phyloP scores from a whole-genome alignment of 2,797 vertebrate genomes.

The Poeciliopsis gracilis region DNA sequence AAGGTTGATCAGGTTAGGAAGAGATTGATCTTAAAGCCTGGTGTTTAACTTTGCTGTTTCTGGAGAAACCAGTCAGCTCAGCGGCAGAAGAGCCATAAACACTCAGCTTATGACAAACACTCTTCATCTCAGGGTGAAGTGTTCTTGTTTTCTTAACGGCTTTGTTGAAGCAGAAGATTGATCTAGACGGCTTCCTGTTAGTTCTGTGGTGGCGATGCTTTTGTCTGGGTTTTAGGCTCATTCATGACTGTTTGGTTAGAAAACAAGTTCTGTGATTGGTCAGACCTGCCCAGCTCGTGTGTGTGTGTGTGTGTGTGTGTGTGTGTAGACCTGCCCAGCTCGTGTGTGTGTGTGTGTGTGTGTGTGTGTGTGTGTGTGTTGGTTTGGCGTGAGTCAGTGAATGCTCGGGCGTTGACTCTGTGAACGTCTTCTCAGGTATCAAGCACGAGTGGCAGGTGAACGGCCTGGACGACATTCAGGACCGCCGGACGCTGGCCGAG shows the following conservation, averaged over 20 bases:
- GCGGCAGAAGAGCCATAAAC: not conserved
- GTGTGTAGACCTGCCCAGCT: not conserved
- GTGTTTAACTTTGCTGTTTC: not conserved
- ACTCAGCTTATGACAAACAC: not conserved
- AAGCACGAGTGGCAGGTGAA: slow-evolving; percentile 94
- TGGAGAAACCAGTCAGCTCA: not conserved
- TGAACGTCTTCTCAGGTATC: slow-evolving; percentile 79
- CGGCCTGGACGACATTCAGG: slow-evolving; percentile 89
- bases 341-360: too few species aligned
- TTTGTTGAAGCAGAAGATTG: not conserved
- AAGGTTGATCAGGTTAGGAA: not conserved
- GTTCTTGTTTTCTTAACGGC: not conserved
- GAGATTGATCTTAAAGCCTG: not conserved
- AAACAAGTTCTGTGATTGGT: not conserved
- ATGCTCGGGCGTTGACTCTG: not conserved
- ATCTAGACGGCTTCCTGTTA: not conserved
- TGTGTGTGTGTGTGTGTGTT: not conserved
- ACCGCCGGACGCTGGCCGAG: slow-evolving; percentile 86
- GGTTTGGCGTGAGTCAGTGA: not conserved
- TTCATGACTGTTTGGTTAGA: not conserved
- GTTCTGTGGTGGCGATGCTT: not conserved
- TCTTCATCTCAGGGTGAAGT: not conserved
- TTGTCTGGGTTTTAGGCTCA: not conserved
- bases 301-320: too few species aligned
- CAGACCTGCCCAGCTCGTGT: not conserved